These are phyloP conservation scores for Adrianichthys oophorus DNA, from an alignment of 2,797 vertebrate species.

Conservation along the genomic window DNA sequence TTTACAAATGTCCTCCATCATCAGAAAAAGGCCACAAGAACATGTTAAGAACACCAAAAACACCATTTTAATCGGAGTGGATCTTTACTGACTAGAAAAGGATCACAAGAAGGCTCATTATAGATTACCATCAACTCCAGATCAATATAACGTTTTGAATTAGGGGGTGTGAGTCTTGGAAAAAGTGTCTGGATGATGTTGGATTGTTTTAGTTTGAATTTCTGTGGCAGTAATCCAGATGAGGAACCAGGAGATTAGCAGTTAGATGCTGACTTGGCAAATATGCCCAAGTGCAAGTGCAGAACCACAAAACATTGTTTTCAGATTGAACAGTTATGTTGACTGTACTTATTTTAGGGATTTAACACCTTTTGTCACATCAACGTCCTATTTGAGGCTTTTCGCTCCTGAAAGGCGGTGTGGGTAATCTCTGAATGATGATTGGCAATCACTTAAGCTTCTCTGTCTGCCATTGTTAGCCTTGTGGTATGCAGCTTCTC, in stretches of 20 bases:
- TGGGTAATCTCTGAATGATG: constrained; percentile 38
- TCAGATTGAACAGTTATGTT: neutral
- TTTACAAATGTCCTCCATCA: too few species aligned
- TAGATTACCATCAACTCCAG: too few species aligned
- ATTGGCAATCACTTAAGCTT: constrained; percentile 49
- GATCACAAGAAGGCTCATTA: too few species aligned
- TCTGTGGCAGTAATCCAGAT: neutral
- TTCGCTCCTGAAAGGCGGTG: constrained; percentile 32
- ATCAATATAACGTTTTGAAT: too few species aligned
- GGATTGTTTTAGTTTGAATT: neutral
- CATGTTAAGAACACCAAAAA: too few species aligned
- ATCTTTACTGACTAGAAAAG: too few species aligned
- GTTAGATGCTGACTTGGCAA: constrained; percentile 27
- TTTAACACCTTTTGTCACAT: constrained; percentile 58
- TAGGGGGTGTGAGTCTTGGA: too few species aligned
- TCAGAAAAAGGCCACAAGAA: too few species aligned
- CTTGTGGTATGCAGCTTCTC: constrained; percentile 37
- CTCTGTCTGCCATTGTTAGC: constrained; percentile 35
- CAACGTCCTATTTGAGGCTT: constrained; percentile 40
- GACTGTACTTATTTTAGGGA: constrained; percentile 40
- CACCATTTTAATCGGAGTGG: too few species aligned
- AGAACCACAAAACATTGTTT: neutral
- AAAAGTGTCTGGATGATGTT: too few species aligned
- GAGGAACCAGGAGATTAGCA: neutral
- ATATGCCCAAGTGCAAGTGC: constrained; percentile 26